A percentile compares a stretch with the other conserved stretches of the same genome.
Conservation (phyloP, 2,113 vertebrate genomes). For the Boulengeromyrus knoepffleri region DNA sequence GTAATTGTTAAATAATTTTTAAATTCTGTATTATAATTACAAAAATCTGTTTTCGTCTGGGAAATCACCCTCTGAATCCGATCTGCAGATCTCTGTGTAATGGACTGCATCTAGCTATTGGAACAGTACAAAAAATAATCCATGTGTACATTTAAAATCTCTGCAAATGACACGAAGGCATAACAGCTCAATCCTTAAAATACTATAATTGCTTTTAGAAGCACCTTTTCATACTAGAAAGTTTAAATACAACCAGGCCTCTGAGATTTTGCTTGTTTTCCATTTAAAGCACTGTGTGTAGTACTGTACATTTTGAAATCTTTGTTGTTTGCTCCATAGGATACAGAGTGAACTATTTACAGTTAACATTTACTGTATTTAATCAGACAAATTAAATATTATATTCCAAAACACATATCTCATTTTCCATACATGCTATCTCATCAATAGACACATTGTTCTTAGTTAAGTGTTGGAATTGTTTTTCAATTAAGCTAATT, state of each 20-base stretch:
- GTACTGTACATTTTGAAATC: background rate
- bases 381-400: background rate
- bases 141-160: background rate
- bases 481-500: background rate
- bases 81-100: background rate
- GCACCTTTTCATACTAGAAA: background rate
- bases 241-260: background rate
- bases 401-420: background rate
- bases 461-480: background rate
- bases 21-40: background rate
- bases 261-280: background rate
- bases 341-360: background rate
- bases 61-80: background rate
- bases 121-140: background rate
- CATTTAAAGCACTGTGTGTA: background rate
- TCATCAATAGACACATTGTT: background rate
- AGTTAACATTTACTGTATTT: background rate
- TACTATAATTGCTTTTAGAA: background rate
- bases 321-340: background rate
- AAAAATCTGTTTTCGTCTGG: background rate
- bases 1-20: background rate
- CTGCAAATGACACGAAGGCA: background rate
- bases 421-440: background rate
- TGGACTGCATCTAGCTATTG: background rate
- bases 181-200: background rate